Conservation (phyloP, 2,888 invertebrate species). For the Aphidoletes aphidimyza region DNA sequence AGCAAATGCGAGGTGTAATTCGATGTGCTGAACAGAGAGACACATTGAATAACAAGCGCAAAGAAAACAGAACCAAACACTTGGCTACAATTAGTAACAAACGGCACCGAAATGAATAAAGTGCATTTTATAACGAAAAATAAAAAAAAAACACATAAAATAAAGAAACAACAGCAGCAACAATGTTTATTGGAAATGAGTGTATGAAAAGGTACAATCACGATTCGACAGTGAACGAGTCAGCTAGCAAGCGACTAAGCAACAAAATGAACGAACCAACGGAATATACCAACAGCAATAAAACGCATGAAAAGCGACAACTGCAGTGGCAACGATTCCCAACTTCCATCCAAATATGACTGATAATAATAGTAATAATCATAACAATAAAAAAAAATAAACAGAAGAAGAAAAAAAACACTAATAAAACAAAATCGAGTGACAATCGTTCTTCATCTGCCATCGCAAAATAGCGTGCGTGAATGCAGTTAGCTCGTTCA, state of each 20-base stretch:
- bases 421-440: constrained; percentile 41
- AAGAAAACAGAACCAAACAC: constrained; percentile 5
- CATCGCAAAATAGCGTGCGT: background rate
- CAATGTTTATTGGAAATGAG: constrained; percentile 12
- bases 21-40: background rate
- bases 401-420: too few species aligned
- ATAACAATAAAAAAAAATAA: too few species aligned
- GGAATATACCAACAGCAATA: background rate
- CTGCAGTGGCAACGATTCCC: background rate
- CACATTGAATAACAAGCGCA: background rate
- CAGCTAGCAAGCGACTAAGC: background rate
- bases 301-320: background rate
- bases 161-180: background rate
- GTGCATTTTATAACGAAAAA: constrained; percentile 30
- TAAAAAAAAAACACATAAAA: background rate
- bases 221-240: background rate
- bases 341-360: constrained; percentile 26
- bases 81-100: constrained; percentile 14
- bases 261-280: background rate
- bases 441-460: constrained; percentile 42
- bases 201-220: constrained; percentile 38
- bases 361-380: constrained; percentile 39
- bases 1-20: background rate
- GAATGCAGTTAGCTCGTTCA: background rate
- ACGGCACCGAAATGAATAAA: constrained; percentile 43